phyloP scores from a whole-genome alignment of 2,113 vertebrate species.

The Columba livia region DNA sequence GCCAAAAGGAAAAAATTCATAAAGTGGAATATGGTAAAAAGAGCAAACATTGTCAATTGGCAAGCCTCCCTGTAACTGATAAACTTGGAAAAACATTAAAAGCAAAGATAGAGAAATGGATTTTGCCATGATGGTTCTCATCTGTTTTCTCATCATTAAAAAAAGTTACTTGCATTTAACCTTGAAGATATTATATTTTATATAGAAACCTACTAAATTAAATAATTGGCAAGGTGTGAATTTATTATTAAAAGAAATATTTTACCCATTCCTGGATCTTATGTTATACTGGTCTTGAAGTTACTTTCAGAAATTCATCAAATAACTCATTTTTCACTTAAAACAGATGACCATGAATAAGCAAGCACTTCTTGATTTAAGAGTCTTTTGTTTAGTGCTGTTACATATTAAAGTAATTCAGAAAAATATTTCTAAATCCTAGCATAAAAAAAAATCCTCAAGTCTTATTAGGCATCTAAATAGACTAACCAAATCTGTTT shows the following conservation, averaged over 20 bases:
- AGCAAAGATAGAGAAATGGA: background rate
- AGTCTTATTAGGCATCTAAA: background rate
- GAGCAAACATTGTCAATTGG: slow-evolving; percentile 43
- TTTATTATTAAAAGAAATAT: background rate
- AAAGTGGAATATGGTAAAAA: slow-evolving; percentile 12
- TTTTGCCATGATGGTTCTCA: background rate
- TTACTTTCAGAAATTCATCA: background rate
- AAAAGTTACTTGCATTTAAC: background rate
- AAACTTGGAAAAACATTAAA: slow-evolving; percentile 8
- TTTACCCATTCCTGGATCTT: background rate
- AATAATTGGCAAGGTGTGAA: background rate
- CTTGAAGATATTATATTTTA: background rate
- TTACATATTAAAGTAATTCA: background rate
- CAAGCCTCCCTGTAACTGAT: slow-evolving; percentile 48
- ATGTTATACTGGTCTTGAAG: background rate
- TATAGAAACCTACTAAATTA: background rate
- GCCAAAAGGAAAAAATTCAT: background rate
- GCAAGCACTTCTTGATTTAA: background rate
- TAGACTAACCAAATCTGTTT: background rate
- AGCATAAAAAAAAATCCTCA: background rate
- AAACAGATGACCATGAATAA: background rate
- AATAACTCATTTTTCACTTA: background rate
- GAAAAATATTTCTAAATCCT: background rate
- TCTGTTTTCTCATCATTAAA: background rate
- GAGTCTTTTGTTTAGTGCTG: background rate